phyloP scores from a whole-genome alignment of 2,888 invertebrate genomes.

The Oxytorus armatus region DNA sequence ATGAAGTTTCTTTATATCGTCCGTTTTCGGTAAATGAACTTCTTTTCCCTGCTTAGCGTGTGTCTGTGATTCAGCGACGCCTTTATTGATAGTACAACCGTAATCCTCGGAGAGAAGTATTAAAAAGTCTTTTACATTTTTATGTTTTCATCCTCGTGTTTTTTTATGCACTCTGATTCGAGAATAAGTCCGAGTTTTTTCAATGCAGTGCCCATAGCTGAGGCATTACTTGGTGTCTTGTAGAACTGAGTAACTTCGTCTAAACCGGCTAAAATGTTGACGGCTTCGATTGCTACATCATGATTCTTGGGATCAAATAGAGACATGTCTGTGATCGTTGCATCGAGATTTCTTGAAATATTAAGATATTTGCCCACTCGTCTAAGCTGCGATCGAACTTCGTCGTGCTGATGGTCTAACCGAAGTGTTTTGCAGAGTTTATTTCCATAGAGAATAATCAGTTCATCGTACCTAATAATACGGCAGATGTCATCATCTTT shows the following conservation, averaged over 20 bases:
- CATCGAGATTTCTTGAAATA: slow-evolving; percentile 49
- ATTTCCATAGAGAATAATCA: slow-evolving; percentile 63
- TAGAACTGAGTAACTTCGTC: slow-evolving; percentile 42
- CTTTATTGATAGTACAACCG: slow-evolving; percentile 60
- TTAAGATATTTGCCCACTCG: slow-evolving; percentile 66
- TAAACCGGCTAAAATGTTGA: slow-evolving; percentile 63
- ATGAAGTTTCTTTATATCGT: slow-evolving; percentile 48
- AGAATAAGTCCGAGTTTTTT: slow-evolving; percentile 58
- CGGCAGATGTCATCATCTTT: slow-evolving; percentile 58
- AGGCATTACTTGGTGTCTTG: slow-evolving; percentile 66
- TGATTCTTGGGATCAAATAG: slow-evolving; percentile 67
- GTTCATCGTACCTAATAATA: slow-evolving; percentile 62
- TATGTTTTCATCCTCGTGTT: slow-evolving; percentile 19
- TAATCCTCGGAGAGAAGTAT: slow-evolving; percentile 63
- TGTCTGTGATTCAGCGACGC: slow-evolving; percentile 54
- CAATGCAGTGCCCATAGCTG: slow-evolving; percentile 65
- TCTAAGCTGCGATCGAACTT: slow-evolving; percentile 68
- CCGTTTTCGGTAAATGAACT: slow-evolving; percentile 18
- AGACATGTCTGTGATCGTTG: slow-evolving; percentile 64
- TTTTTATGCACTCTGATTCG: slow-evolving; percentile 35
- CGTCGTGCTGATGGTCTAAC: slow-evolving; percentile 60
- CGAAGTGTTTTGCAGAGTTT: slow-evolving; percentile 63
- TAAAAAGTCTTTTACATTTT: slow-evolving; percentile 63
- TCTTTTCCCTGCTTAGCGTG: slow-evolving; percentile 28
- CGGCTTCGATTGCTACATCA: slow-evolving; percentile 54